phyloP scores from a whole-genome alignment of 1,140 invertebrate species.

The Drosophila pruinosa region DNA sequence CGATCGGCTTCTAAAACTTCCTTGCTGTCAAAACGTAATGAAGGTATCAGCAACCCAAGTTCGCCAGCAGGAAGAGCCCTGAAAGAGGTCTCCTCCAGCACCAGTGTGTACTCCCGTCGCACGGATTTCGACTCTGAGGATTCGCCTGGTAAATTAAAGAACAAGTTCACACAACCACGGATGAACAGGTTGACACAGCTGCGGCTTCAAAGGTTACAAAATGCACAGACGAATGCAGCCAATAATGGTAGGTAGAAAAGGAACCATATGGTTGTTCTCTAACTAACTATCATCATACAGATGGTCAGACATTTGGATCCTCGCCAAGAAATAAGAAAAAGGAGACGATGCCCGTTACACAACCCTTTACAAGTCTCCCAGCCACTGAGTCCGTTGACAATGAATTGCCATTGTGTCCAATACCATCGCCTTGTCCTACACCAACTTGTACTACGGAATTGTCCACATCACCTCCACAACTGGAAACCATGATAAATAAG shows the following conservation, averaged over 20 bases:
- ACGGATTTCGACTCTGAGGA: neutral
- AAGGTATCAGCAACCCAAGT: neutral
- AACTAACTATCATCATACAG: neutral
- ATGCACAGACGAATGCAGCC: neutral
- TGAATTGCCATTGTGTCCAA: neutral
- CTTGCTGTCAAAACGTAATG: neutral
- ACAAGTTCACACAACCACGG: conserved; percentile 8
- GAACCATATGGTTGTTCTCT: neutral
- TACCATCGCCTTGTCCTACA: neutral
- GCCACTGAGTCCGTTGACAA: neutral
- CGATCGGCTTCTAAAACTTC: neutral
- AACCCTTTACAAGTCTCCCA: neutral
- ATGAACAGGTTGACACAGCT: conserved; percentile 8
- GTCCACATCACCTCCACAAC: neutral
- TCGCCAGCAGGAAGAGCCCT: neutral
- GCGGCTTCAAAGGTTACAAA: conserved; percentile 2
- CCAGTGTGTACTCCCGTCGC: neutral
- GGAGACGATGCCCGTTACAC: neutral
- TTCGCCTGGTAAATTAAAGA: neutral
- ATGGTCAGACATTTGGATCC: neutral
- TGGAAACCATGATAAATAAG: conserved; percentile 14
- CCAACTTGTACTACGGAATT: neutral
- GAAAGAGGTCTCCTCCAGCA: neutral
- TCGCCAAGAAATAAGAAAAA: neutral
- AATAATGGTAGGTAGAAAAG: neutral